A percentile compares a stretch with the other conserved stretches of the same genome.
phyloP scores from a whole-genome alignment of 2,888 invertebrate genomes.

The Drosophila lacicola region DNA sequence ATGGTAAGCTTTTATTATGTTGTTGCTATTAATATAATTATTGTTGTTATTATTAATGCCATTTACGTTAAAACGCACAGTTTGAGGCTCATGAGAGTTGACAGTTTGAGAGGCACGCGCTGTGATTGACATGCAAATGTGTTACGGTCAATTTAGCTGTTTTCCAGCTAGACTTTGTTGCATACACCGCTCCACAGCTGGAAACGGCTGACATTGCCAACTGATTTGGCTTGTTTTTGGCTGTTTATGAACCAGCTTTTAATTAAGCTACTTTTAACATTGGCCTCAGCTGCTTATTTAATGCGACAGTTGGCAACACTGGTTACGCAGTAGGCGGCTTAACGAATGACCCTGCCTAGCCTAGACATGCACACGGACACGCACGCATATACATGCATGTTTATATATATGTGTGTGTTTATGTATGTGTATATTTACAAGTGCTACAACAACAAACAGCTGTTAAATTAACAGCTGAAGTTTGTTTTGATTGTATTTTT shows the following conservation, averaged over 20 bases:
- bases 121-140: slow-evolving; percentile 15
- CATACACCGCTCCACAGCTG: too few species aligned
- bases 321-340: slow-evolving; percentile 4
- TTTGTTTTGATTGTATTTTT: slow-evolving; percentile 54
- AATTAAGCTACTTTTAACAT: too few species aligned
- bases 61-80: slow-evolving; percentile 4
- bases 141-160: background rate
- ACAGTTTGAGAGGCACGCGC: slow-evolving; percentile 26
- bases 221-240: too few species aligned
- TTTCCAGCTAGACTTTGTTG: too few species aligned
- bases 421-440: background rate
- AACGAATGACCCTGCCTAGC: slow-evolving; percentile 26
- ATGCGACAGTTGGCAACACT: too few species aligned
- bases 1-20: slow-evolving; percentile 87
- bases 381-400: background rate
- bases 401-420: background rate
- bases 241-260: too few species aligned
- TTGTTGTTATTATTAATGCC: background rate
- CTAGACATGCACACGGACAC: background rate
- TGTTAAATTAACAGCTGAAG: slow-evolving; percentile 44
- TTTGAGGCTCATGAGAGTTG: slow-evolving; percentile 13
- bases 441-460: slow-evolving; percentile 16
- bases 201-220: too few species aligned
- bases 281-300: too few species aligned
- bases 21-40: slow-evolving; percentile 7